Conservation (phyloP, 1,140 invertebrate genomes). For the Glomeris maerens region DNA sequence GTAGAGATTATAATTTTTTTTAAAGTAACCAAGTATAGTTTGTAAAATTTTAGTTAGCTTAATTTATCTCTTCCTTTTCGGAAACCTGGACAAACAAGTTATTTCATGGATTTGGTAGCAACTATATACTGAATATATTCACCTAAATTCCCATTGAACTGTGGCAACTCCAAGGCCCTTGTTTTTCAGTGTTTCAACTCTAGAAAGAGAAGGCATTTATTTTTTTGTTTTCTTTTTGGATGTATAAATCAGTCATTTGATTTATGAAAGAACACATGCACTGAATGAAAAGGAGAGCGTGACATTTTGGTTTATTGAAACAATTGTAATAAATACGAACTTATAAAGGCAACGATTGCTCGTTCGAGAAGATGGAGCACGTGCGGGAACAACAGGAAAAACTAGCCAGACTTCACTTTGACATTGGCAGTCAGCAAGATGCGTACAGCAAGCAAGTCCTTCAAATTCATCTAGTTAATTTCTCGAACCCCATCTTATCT, state of each 20-base stretch:
- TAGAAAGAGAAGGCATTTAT: not conserved
- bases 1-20: too few species aligned
- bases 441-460: conserved; percentile 30
- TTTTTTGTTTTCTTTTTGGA: not conserved
- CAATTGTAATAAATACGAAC: not conserved
- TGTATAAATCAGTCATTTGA: too few species aligned
- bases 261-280: too few species aligned
- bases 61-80: too few species aligned
- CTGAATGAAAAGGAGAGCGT: not conserved
- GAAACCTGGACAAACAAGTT: too few species aligned
- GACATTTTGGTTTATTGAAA: not conserved
- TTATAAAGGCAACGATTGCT: conserved; percentile 59
- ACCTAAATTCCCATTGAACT: too few species aligned
- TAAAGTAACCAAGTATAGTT: too few species aligned
- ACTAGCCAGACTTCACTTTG: conserved; percentile 80
- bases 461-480: not conserved
- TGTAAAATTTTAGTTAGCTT: too few species aligned
- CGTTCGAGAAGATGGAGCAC: conserved; percentile 92
- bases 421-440: conserved; percentile 50
- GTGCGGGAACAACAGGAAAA: conserved; percentile 89
- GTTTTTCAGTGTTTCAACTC: too few species aligned
- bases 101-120: too few species aligned
- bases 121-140: too few species aligned
- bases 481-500: not conserved
- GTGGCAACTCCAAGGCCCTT: too few species aligned